Evolutionary conservation across 2,797 vertebrate genomes (phyloP).

Genomic region (Rhynchotus rufescens): DNA sequence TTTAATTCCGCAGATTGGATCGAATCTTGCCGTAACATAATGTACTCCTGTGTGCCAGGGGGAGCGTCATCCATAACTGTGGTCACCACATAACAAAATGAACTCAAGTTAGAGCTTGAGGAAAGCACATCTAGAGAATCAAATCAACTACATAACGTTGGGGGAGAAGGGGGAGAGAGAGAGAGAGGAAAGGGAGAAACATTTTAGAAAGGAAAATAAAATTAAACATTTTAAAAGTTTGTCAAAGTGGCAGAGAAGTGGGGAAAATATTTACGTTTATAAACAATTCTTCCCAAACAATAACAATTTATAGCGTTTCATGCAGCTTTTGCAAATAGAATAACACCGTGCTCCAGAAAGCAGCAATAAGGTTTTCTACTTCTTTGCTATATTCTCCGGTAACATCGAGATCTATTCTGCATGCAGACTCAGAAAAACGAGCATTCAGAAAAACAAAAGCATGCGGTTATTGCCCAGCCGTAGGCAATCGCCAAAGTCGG

Average conservation of each 20-base stretch:
- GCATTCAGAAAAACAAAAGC: neutral
- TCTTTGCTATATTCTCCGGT: neutral
- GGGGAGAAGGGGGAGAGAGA: neutral
- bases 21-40: slow-evolving; percentile 99
- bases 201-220: slow-evolving; percentile 20
- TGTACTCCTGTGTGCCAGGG: slow-evolving; percentile 99
- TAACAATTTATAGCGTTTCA: neutral
- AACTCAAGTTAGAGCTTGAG: slow-evolving; percentile 92
- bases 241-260: neutral
- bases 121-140: slow-evolving; percentile 68
- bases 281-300: slow-evolving; percentile 4
- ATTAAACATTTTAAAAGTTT: neutral
- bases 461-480: neutral
- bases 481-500: neutral
- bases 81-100: slow-evolving; percentile 98
- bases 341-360: neutral
- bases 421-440: neutral
- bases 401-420: neutral
- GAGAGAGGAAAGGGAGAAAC: slow-evolving; percentile 10
- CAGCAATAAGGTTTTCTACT: neutral
- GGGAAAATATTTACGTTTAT: neutral
- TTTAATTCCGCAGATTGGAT: slow-evolving; percentile 99
- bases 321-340: slow-evolving; percentile 13
- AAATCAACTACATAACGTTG: slow-evolving; percentile 70
- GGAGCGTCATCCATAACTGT: slow-evolving; percentile 99